Base-by-base conservation (phyloP, 2,888 invertebrate genomes). In the Alloplasta piceator region DNA sequence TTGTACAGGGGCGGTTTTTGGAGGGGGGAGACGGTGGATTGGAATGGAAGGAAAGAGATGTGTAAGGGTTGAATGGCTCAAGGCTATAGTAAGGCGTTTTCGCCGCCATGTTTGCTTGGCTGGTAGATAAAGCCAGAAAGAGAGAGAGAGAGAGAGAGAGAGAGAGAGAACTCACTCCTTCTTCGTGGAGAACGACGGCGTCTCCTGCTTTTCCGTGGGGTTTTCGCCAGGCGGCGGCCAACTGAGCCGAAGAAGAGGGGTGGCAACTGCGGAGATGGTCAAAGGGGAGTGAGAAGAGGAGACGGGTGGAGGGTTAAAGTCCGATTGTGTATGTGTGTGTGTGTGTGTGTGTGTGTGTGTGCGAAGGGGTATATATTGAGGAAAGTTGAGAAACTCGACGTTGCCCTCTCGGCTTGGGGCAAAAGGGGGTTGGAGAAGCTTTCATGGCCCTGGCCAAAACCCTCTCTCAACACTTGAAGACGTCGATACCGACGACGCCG, bases 21-120 rank as follows among this genome's bases (percentile, higher is more conserved):
- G 72, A 26, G 66, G 68, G 63, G 60, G 71, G 43, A 14, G 39
- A n/a, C 52, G 56, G 38, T 6, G 16, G 58, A 14, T 9, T 55
- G 38, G 43, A 46, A 6, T 10, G 39, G 38, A 26, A 10, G 71
- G 14, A 9, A 71, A 52, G 63, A 58, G 84, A 82, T 80, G 83
- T 86, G 85, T 84, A 85, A 88, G 87, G 88, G 87, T 85, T 86
- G 87, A 86, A 85, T 83, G 80, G 84, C 83, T 85, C 86, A 85
- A 86, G 87, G 86, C 85, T 80, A 83, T 81, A 81, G 85, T 84
- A 85, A 85, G 86, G 86, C 85, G 85, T 86, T 87, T 82, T 86
- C 83, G 86, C 83, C 85, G 89, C 88, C 87, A 89, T 90, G 86
- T 89, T 90, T 89, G 88, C 85, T 87, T 85, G 85, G 85, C 80